Percentiles rank a stretch among this genome's conserved stretches.
phyloP scores from a whole-genome alignment of 2,113 vertebrate genomes.

The Perca flavescens region DNA sequence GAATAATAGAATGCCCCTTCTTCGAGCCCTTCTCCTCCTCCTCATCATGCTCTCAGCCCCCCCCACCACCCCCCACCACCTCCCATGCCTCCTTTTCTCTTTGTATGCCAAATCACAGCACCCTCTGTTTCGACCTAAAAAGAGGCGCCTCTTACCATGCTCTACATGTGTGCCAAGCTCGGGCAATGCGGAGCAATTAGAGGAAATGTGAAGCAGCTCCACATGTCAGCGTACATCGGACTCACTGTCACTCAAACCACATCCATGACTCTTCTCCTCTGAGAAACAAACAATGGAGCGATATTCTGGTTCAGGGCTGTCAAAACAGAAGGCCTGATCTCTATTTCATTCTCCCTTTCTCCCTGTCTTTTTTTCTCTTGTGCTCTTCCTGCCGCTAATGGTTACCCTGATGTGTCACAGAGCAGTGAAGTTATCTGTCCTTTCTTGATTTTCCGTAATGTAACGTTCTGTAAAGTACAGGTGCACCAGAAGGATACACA shows the following conservation, averaged over 20 bases:
- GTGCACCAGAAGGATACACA: slow-evolving; percentile 46
- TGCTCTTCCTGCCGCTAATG: slow-evolving; percentile 61
- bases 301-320: slow-evolving; percentile 67
- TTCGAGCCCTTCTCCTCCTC: slow-evolving; percentile 51
- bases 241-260: slow-evolving; percentile 78
- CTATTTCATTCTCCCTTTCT: slow-evolving; percentile 35
- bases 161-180: slow-evolving; percentile 74
- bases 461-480: slow-evolving; percentile 48
- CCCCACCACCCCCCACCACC: too few relatives aligned
- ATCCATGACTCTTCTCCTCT: slow-evolving; percentile 71
- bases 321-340: slow-evolving; percentile 68
- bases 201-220: slow-evolving; percentile 78
- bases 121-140: slow-evolving; percentile 73
- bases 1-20: slow-evolving; percentile 69
- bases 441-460: slow-evolving; percentile 57
- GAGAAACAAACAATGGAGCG: slow-evolving; percentile 75
- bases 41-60: slow-evolving; percentile 13
- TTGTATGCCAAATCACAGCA: slow-evolving; percentile 77
- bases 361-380: slow-evolving; percentile 20
- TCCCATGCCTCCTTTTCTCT: slow-evolving; percentile 54
- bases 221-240: slow-evolving; percentile 67
- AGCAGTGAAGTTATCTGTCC: slow-evolving; percentile 55
- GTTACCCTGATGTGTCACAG: slow-evolving; percentile 66
- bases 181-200: slow-evolving; percentile 79
- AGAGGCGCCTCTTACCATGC: slow-evolving; percentile 68